These are phyloP conservation scores for Nanorana parkeri DNA, from an alignment of 2,113 vertebrate species.

Conservation along the genomic window DNA sequence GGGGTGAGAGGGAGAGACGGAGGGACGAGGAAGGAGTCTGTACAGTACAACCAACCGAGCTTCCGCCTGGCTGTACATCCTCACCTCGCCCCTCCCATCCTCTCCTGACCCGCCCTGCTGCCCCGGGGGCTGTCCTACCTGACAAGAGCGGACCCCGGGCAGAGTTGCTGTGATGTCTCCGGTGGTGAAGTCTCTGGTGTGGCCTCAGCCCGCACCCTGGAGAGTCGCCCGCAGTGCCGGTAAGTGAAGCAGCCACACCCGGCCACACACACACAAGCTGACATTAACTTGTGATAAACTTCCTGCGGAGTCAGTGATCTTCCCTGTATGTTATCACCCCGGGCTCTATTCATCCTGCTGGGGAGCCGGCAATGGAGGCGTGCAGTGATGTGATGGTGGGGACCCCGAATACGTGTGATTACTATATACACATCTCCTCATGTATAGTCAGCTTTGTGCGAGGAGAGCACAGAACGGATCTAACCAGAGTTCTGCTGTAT, in stretches of 20 bases:
- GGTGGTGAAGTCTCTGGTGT: background rate
- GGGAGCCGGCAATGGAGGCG: too few species aligned
- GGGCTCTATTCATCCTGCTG: background rate
- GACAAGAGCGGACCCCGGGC: slow-evolving; percentile 53
- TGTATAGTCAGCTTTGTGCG: too few species aligned
- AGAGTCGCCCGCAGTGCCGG: slow-evolving; percentile 67
- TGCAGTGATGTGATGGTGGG: too few species aligned
- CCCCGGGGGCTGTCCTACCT: background rate
- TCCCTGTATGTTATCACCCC: background rate
- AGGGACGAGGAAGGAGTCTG: background rate
- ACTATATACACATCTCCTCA: too few species aligned
- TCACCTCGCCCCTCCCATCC: slow-evolving; percentile 7
- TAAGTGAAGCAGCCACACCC: background rate
- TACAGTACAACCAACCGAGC: background rate
- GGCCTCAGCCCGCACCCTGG: slow-evolving; percentile 61
- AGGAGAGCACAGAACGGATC: too few species aligned
- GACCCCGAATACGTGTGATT: too few species aligned
- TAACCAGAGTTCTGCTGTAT: too few species aligned
- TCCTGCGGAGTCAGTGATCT: background rate
- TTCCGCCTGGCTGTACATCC: background rate
- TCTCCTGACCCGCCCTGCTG: background rate
- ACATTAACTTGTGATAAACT: background rate
- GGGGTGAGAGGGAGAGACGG: too few species aligned
- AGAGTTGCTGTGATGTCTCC: slow-evolving; percentile 63
- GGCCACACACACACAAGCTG: too few species aligned